Conservation (phyloP, 2,113 vertebrate species). For the Verasper variegatus region DNA sequence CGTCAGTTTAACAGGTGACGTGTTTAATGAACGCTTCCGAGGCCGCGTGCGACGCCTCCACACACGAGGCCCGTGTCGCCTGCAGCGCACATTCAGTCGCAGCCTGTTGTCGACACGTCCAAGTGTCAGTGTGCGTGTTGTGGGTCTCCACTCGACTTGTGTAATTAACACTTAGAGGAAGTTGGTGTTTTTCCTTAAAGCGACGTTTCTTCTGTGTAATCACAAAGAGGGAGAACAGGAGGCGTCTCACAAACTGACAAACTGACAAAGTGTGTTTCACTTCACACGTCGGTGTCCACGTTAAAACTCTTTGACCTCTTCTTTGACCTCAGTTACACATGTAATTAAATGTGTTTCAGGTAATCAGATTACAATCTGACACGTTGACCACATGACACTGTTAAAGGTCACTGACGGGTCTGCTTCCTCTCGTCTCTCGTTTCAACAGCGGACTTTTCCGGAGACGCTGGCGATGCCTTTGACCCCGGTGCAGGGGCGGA, state of each 20-base stretch:
- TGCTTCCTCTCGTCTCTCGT: neutral
- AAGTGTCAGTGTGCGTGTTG: constrained; percentile 27
- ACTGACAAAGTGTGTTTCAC: neutral
- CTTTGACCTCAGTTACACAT: too few species aligned
- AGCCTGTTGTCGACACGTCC: neutral
- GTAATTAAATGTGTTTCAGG: too few species aligned
- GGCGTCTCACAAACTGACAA: neutral
- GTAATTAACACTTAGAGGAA: constrained; percentile 50
- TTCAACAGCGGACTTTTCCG: constrained; percentile 72
- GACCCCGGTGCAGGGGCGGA: constrained; percentile 64
- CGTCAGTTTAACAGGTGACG: constrained; percentile 32
- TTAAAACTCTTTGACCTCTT: too few species aligned
- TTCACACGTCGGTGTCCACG: too few species aligned
- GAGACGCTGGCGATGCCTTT: constrained; percentile 78
- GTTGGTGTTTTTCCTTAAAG: constrained; percentile 28
- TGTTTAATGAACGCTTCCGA: constrained; percentile 51
- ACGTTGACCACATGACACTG: neutral
- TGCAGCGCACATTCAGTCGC: too few species aligned
- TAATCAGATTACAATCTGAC: too few species aligned
- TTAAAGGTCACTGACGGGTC: too few species aligned
- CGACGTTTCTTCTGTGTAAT: constrained; percentile 20
- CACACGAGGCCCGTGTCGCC: neutral
- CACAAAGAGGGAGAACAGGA: neutral
- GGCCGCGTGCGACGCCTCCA: constrained; percentile 27
- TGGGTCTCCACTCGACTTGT: neutral